A percentile compares a stretch with the other conserved stretches of the same genome.
These are phyloP conservation scores for Parazoanthus darwini DNA, from an alignment of 92 coral and sea anemone species.

Conservation along the genomic window DNA sequence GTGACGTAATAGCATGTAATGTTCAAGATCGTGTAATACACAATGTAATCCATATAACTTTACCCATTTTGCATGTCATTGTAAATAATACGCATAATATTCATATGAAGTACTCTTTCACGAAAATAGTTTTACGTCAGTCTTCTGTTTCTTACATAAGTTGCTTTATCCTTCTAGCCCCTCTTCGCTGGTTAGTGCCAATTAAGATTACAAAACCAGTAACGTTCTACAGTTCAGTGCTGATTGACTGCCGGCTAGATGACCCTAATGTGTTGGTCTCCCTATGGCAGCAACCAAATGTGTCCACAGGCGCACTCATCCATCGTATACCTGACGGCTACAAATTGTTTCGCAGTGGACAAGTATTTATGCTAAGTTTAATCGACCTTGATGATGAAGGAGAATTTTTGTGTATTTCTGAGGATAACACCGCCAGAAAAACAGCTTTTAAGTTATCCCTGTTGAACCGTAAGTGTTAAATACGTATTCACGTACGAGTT, in stretches of 20 bases:
- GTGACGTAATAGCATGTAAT: too few species aligned
- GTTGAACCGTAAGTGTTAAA: background rate
- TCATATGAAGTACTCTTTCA: background rate
- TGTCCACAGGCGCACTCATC: conserved; percentile 20
- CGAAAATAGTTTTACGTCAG: background rate
- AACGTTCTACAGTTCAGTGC: conserved; percentile 21
- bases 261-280: conserved; percentile 28
- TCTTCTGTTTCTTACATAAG: background rate
- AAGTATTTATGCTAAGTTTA: conserved; percentile 27
- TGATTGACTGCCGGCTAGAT: conserved; percentile 21
- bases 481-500: background rate
- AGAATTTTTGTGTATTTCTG: conserved; percentile 15
- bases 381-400: conserved; percentile 29
- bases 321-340: conserved; percentile 18
- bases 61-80: too few species aligned
- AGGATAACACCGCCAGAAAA: conserved; percentile 1
- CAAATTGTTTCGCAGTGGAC: conserved; percentile 33
- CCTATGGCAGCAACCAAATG: conserved; percentile 19
- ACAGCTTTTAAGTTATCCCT: conserved; percentile 9
- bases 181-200: conserved; percentile 33
- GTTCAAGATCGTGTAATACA: too few species aligned
- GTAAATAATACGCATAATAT: background rate
- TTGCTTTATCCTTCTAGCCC: conserved; percentile 2
- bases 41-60: too few species aligned
- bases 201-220: background rate